A percentile compares a stretch with the other conserved stretches of the same genome.
Conservation (phyloP, 2,888 invertebrate species). For the Orthosia gracilis region DNA sequence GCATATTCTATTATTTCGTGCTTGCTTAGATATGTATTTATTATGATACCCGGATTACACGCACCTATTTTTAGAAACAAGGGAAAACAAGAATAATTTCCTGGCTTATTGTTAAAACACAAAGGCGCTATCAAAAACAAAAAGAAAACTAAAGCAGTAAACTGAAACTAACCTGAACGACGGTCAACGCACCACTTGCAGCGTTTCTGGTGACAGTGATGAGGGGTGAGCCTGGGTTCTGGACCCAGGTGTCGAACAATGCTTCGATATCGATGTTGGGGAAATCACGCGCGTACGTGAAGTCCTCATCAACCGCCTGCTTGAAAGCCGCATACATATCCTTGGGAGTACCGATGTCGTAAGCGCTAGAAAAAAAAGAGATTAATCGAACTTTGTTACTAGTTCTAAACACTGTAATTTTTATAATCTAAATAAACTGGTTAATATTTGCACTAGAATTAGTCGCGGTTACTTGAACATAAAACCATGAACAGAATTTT, state of each 20-base stretch:
- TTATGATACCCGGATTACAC: no score
- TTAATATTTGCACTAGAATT: not conserved
- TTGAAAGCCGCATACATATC: slow-evolving; percentile 83
- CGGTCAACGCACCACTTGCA: slow-evolving; percentile 71
- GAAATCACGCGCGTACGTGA: slow-evolving; percentile 72
- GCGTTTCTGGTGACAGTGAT: slow-evolving; percentile 87
- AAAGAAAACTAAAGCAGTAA: not conserved
- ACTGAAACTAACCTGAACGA: slow-evolving; percentile 81
- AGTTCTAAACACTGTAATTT: not conserved
- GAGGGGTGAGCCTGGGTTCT: slow-evolving; percentile 92
- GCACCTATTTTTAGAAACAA: no score
- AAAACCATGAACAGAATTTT: not conserved
- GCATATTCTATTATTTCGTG: no score
- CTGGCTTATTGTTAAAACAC: no score
- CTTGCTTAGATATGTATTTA: no score
- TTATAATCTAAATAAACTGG: not conserved
- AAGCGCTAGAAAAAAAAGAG: slow-evolving; percentile 73
- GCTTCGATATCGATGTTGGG: slow-evolving; percentile 77
- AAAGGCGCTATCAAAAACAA: no score
- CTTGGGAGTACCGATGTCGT: slow-evolving; percentile 80
- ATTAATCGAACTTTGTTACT: not conserved
- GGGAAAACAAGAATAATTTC: no score
- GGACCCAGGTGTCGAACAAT: slow-evolving; percentile 92
- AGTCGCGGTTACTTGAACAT: no score
- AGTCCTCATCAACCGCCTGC: slow-evolving; percentile 77